Percentiles rank a stretch among this genome's conserved stretches.
Evolutionary conservation across 2,888 invertebrate species (phyloP).

Genomic region (Scaeva pyrastri): DNA sequence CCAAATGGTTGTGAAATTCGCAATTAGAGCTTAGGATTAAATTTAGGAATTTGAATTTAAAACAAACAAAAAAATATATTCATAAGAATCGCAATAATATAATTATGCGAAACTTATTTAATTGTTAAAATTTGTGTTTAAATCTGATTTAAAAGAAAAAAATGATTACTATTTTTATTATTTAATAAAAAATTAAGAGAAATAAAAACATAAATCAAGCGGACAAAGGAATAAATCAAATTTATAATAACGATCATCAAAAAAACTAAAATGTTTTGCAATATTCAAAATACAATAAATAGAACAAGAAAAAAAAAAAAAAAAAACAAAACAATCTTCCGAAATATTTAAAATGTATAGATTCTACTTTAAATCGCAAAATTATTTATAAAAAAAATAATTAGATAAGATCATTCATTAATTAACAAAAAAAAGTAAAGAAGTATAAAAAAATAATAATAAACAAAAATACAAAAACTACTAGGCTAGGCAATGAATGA

Average conservation of each 20-base stretch:
- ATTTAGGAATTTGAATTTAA: slow-evolving; percentile 49
- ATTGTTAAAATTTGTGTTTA: neutral
- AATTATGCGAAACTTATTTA: slow-evolving; percentile 47
- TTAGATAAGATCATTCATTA: slow-evolving; percentile 25
- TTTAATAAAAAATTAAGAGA: slow-evolving; percentile 28
- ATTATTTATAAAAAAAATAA: slow-evolving; percentile 14
- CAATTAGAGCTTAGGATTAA: slow-evolving; percentile 79
- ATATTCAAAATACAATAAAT: slow-evolving; percentile 68
- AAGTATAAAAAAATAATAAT: slow-evolving; percentile 33
- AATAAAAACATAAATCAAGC: slow-evolving; percentile 46
- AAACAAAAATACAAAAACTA: slow-evolving; percentile 35
- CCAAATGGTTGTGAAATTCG: slow-evolving; percentile 80
- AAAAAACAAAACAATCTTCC: slow-evolving; percentile 72
- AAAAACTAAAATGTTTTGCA: slow-evolving; percentile 47
- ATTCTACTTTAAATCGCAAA: slow-evolving; percentile 14
- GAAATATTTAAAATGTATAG: slow-evolving; percentile 30
- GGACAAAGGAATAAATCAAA: slow-evolving; percentile 42
- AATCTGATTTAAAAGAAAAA: slow-evolving; percentile 7
- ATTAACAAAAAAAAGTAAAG: slow-evolving; percentile 22
- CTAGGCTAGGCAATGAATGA: slow-evolving; percentile 54
- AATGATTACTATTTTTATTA: slow-evolving; percentile 31
- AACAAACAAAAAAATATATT: slow-evolving; percentile 34
- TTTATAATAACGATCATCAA: slow-evolving; percentile 28
- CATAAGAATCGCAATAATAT: slow-evolving; percentile 36
- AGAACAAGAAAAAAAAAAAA: too few relatives aligned